Percentiles rank a stretch among this genome's conserved stretches.
phyloP scores from a whole-genome alignment of 2,797 vertebrate genomes.

The Thunnus albacares region DNA sequence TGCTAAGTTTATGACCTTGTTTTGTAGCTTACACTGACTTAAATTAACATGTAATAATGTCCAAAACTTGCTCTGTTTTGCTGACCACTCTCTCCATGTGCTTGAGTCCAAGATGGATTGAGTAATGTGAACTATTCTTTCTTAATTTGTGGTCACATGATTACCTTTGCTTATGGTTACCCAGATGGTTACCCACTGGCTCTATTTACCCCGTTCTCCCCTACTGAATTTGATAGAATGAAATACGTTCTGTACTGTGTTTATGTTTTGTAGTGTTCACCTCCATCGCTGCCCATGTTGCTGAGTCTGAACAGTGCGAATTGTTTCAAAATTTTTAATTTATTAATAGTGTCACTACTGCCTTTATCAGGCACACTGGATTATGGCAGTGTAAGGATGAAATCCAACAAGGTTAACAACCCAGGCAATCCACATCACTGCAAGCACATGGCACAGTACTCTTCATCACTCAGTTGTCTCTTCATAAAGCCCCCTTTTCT shows the following conservation, averaged over 20 bases:
- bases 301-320: background rate
- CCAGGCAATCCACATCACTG: background rate
- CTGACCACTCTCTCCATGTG: too few relatives aligned
- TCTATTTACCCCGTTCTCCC: too few relatives aligned
- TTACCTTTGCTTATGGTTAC: too few relatives aligned
- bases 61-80: too few relatives aligned
- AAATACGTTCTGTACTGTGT: background rate
- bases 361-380: background rate
- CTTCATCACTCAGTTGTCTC: conserved; percentile 18
- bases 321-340: too few relatives aligned
- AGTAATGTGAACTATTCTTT: too few relatives aligned
- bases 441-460: conserved; percentile 7
- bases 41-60: too few relatives aligned
- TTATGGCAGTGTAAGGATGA: background rate
- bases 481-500: conserved; percentile 4
- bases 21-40: too few relatives aligned
- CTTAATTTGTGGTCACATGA: too few relatives aligned
- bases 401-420: conserved; percentile 11
- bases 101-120: too few relatives aligned
- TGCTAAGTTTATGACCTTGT: too few relatives aligned
- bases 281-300: background rate
- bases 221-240: background rate
- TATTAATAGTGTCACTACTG: background rate
- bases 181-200: too few relatives aligned
- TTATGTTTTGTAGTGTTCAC: background rate